Percentiles rank a stretch among this genome's conserved stretches.
These are phyloP conservation scores for Rhamphomyia laevipes DNA, from an alignment of 2,888 invertebrate genomes.

Conservation along the genomic window DNA sequence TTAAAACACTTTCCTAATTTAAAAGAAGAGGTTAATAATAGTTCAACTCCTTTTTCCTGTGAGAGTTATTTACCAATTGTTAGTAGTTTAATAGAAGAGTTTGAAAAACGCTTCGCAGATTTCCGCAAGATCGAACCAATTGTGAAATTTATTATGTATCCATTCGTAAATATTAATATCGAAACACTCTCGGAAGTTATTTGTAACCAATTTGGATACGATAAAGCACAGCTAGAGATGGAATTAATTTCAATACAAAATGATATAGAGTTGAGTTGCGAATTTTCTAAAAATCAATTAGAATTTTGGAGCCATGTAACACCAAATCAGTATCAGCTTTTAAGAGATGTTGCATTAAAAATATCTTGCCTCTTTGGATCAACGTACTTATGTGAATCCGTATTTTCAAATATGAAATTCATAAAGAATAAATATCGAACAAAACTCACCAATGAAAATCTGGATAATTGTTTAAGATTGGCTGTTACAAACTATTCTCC, in stretches of 20 bases:
- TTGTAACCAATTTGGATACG: no score
- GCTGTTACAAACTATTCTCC: background rate
- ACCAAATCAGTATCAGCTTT: no score
- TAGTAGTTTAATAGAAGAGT: background rate
- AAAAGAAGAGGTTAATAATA: background rate
- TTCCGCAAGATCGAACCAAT: background rate
- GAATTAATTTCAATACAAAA: background rate
- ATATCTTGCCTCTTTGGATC: no score
- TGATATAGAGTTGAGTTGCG: no score
- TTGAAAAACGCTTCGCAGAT: background rate
- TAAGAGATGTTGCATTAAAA: no score
- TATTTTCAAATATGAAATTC: no score
- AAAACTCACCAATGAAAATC: background rate
- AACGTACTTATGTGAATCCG: no score
- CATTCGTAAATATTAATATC: background rate
- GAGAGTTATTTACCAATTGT: background rate
- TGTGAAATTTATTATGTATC: background rate
- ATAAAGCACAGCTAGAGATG: no score
- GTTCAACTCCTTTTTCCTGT: background rate
- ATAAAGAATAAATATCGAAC: no score
- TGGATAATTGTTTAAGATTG: background rate
- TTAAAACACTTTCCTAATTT: background rate
- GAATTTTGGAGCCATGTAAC: no score
- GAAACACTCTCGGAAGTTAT: background rate
- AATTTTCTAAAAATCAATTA: background rate